Evolutionary conservation across 2,888 invertebrate species (phyloP).

Genomic region (Sycophila texana): DNA sequence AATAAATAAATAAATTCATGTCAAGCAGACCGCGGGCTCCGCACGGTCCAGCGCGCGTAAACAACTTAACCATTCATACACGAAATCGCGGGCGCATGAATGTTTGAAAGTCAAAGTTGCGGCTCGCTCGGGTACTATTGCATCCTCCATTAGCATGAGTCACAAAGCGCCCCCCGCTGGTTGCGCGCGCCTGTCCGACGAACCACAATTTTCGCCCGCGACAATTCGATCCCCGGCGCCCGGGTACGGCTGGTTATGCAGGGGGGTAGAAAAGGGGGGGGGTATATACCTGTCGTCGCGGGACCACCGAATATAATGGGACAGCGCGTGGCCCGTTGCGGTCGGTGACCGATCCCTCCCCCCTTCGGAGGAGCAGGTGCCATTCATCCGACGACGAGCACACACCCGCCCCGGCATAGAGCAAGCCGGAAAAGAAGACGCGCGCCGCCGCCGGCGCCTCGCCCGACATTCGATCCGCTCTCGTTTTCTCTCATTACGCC

Average conservation of each 20-base stretch:
- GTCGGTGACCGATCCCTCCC: not conserved
- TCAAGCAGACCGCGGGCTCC: too few relatives aligned
- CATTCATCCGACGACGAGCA: conserved; percentile 2
- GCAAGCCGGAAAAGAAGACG: conserved; percentile 35
- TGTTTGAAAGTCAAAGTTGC: not conserved
- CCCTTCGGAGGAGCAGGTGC: conserved; percentile 14
- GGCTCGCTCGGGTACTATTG: not conserved
- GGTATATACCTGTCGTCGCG: not conserved
- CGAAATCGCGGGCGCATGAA: not conserved
- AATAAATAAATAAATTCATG: too few relatives aligned
- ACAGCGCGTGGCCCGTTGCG: not conserved
- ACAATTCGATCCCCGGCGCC: not conserved
- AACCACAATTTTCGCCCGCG: too few relatives aligned
- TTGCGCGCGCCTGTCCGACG: too few relatives aligned
- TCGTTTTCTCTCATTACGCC: conserved; percentile 56
- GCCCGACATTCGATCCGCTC: conserved; percentile 56
- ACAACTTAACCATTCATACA: not conserved
- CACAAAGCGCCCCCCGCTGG: too few relatives aligned
- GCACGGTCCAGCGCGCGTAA: not conserved
- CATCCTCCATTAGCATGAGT: too few relatives aligned
- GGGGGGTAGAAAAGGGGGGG: not conserved
- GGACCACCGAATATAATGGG: not conserved
- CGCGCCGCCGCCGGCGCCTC: not conserved
- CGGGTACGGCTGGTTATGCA: not conserved
- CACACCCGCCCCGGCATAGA: not conserved